These are phyloP conservation scores for Cryptoblepharus egeriae DNA, from an alignment of 2,797 vertebrate species.

Conservation along the genomic window DNA sequence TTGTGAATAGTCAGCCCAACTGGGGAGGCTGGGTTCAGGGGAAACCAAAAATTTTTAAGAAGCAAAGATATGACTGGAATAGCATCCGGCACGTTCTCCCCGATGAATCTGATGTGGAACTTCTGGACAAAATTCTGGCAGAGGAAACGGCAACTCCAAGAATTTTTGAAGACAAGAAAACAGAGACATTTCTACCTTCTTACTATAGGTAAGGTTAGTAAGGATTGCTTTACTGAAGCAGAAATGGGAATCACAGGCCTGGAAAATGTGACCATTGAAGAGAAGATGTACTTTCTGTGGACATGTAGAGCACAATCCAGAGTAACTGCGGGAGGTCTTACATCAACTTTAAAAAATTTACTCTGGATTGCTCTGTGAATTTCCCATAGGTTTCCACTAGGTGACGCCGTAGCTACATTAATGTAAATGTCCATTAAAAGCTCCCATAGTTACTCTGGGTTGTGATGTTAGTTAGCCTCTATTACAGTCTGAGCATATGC, in stretches of 20 bases:
- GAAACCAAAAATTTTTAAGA: slow-evolving; percentile 59
- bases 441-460: too few relatives aligned
- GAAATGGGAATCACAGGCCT: background rate
- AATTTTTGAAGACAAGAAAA: slow-evolving; percentile 29
- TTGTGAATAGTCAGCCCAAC: slow-evolving; percentile 63
- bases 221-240: background rate
- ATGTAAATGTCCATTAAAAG: too few relatives aligned
- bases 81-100: slow-evolving; percentile 67
- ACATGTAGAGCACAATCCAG: too few relatives aligned
- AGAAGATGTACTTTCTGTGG: too few relatives aligned
- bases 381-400: too few relatives aligned
- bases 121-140: slow-evolving; percentile 56
- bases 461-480: too few relatives aligned
- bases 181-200: slow-evolving; percentile 64
- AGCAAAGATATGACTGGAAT: slow-evolving; percentile 69
- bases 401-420: too few relatives aligned
- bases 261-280: too few relatives aligned
- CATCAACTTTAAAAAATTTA: too few relatives aligned
- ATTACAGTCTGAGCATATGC: too few relatives aligned
- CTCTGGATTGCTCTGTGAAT: too few relatives aligned
- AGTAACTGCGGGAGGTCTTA: too few relatives aligned
- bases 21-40: slow-evolving; percentile 43
- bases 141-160: slow-evolving; percentile 30
- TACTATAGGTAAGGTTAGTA: slow-evolving; percentile 73
- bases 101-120: slow-evolving; percentile 51